phyloP scores from a whole-genome alignment of 1,140 invertebrate genomes.

The Elysia chlorotica region DNA sequence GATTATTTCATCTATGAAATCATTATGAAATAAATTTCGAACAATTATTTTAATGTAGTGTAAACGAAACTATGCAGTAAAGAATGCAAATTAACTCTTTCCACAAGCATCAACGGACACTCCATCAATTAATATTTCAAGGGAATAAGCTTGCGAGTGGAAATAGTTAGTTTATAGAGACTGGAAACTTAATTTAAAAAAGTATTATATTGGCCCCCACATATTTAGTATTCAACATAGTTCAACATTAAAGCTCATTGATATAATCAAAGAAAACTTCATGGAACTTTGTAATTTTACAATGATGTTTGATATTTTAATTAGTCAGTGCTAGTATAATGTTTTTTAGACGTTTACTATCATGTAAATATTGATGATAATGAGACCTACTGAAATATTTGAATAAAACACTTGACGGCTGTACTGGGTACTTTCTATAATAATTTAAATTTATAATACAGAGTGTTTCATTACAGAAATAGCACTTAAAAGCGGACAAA shows the following conservation, averaged over 20 bases:
- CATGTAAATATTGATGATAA: background rate
- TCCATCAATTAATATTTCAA: background rate
- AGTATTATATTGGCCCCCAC: background rate
- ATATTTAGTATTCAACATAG: no score
- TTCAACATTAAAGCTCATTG: no score
- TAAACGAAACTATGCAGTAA: background rate
- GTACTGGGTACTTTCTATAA: no score
- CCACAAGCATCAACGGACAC: background rate
- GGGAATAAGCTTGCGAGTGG: background rate
- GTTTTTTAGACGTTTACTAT: background rate
- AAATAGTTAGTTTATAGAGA: background rate
- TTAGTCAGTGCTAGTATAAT: background rate
- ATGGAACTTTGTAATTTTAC: no score
- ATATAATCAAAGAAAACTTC: no score
- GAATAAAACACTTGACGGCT: background rate
- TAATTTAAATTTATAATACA: background rate
- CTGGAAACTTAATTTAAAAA: background rate
- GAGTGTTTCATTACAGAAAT: background rate
- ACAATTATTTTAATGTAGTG: no score
- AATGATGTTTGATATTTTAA: background rate
- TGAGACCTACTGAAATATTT: background rate
- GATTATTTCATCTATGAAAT: constrained; percentile 21
- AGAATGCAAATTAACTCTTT: background rate
- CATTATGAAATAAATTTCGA: background rate
- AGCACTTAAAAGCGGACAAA: background rate